phyloP scores from a whole-genome alignment of 1,140 invertebrate species.

The Leptopilina clavipes region DNA sequence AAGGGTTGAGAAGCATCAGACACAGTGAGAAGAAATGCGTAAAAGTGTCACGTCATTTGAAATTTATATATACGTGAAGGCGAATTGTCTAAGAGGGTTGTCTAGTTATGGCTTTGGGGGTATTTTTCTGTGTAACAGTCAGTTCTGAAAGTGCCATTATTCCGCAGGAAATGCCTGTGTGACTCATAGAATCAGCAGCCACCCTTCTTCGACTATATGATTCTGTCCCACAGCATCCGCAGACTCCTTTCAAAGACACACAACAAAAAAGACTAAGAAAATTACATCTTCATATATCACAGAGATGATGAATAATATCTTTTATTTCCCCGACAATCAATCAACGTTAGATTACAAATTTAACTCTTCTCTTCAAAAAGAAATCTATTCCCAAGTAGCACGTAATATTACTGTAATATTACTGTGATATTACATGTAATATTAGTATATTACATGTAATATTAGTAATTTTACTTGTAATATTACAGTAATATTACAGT shows the following conservation, averaged over 20 bases:
- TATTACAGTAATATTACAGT: too few species aligned
- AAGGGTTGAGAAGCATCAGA: too few species aligned
- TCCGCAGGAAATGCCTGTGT: constrained; percentile 1
- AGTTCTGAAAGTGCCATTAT: constrained; percentile 16
- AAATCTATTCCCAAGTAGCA: too few species aligned
- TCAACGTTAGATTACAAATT: too few species aligned
- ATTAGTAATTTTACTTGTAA: too few species aligned
- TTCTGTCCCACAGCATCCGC: not conserved
- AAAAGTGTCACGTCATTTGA: constrained; percentile 12
- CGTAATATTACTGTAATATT: too few species aligned
- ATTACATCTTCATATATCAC: not conserved
- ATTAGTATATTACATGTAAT: too few species aligned
- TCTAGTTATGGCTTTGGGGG: constrained; percentile 15
- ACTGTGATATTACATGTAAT: too few species aligned
- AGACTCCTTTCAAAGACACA: not conserved
- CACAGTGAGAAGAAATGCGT: constrained; percentile 8
- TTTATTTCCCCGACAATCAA: not conserved
- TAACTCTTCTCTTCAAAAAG: too few species aligned
- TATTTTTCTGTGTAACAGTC: constrained; percentile 10
- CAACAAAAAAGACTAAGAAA: not conserved
- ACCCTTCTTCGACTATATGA: not conserved
- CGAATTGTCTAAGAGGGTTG: constrained; percentile 15
- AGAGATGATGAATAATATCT: not conserved
- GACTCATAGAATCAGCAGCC: not conserved
- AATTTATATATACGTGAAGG: not conserved